Conservation (phyloP, 2,113 vertebrate genomes). For the Pluvialis apricaria region DNA sequence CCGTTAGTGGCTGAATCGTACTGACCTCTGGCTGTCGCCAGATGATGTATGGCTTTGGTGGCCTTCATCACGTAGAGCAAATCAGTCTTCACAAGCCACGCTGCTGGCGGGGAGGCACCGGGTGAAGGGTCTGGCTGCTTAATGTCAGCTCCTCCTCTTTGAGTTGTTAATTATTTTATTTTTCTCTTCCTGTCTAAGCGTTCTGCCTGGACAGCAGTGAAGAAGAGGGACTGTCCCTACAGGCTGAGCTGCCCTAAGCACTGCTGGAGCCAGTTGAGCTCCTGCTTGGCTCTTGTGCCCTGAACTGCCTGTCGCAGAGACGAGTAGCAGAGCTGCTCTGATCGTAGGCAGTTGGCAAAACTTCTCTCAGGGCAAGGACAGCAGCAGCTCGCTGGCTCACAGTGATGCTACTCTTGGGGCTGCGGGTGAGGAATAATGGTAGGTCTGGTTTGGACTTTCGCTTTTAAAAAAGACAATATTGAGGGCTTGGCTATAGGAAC, state of each 20-base stretch:
- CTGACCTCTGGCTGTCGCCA: neutral
- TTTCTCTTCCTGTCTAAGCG: neutral
- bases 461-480: neutral
- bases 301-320: neutral
- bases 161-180: neutral
- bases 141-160: neutral
- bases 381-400: neutral
- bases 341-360: neutral
- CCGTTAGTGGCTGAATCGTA: neutral
- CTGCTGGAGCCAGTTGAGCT: neutral
- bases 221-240: neutral
- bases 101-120: neutral
- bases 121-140: neutral
- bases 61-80: neutral
- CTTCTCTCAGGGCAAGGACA: neutral
- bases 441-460: neutral
- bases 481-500: neutral
- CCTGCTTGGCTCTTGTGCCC: neutral
- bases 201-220: neutral
- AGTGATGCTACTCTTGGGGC: neutral
- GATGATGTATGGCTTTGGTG: neutral
- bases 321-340: neutral
- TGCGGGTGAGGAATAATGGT: neutral
- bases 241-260: neutral
- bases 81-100: neutral